Evolutionary conservation across 2,888 invertebrate genomes (phyloP), one percentile per base, ranked within the genome.

Genomic region (Chymomyza caudatula): DNA sequence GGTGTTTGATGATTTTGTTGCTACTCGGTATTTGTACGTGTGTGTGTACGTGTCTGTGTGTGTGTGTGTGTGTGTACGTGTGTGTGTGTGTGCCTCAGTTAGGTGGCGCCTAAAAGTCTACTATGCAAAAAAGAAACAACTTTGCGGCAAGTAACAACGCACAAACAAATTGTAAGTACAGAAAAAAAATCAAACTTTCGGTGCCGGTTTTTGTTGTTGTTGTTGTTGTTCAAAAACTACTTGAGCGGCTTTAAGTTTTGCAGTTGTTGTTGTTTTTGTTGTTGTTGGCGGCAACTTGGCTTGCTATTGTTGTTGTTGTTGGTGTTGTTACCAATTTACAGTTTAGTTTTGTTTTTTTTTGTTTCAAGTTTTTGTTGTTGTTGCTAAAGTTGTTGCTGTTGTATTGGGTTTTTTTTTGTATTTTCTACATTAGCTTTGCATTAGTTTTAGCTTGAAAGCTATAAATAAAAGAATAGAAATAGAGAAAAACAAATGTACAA

Each of bases 401-500:
- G 49, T 19, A 51, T 64, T 72, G 77, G 67, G 54, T 55, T 66
- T 60, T 49, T 52, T 57, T 65, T 67, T 75, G 43, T 63, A 51
- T 77, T 20, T 58, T 58, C 20, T 47, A 43, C 8, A 43, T 44
- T 77, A 85, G 20, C n/a, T n/a, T n/a, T 22, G 20, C 43, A 56
- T 37, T 17, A 55, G 55, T 56, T 37, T 37, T 37, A 37, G 85
- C 85, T 86, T 76, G 78, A 11, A 86, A 80, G 81, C 81, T 85
- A 78, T 78, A 81, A 66, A 22, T 42, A 74, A 77, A 78, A 69
- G 73, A 79, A 77, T 75, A 73, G 73, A 71, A 77, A 66, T 74
- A 74, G 74, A 85, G 80, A 81, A 84, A 62, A 81, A 83, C 67
- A 86, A 86, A 82, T 86, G 70, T 81, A 81, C 86, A 80, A 84